Conservation (phyloP, 2,888 invertebrate genomes). For the Caenorhabditis macrosperma region DNA sequence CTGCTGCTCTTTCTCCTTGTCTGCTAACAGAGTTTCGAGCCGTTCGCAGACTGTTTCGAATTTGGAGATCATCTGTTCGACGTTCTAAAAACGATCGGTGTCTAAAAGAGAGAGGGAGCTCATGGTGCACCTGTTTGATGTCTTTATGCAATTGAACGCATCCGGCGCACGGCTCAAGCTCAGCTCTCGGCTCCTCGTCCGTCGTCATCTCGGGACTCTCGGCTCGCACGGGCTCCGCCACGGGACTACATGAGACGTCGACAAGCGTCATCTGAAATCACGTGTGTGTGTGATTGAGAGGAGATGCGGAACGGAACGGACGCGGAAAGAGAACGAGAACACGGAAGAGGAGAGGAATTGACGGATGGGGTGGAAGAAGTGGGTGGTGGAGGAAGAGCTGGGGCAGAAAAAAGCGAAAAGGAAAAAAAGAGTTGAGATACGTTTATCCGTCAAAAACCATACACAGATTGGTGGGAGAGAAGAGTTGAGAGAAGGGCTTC, state of each 20-base stretch:
- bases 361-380: neutral
- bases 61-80: slow-evolving; percentile 58
- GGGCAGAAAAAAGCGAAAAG: neutral
- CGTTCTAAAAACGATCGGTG: slow-evolving; percentile 61
- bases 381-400: neutral
- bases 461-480: neutral
- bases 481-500: neutral
- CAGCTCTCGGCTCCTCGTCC: neutral
- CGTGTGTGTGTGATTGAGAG: slow-evolving; percentile 15
- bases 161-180: slow-evolving; percentile 53
- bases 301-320: slow-evolving; percentile 4
- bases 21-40: slow-evolving; percentile 50
- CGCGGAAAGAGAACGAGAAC: neutral
- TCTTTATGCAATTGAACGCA: slow-evolving; percentile 66
- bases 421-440: slow-evolving; percentile 18
- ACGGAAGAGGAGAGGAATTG: neutral
- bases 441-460: slow-evolving; percentile 53
- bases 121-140: slow-evolving; percentile 63
- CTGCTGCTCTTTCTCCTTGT: slow-evolving; percentile 47
- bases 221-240: slow-evolving; percentile 23
- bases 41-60: slow-evolving; percentile 60
- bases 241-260: slow-evolving; percentile 21
- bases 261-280: slow-evolving; percentile 57
- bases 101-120: too few relatives aligned
- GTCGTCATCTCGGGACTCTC: neutral